Evolutionary conservation across 2,113 vertebrate species (phyloP), one percentile per base, ranked within the genome.

Genomic region (Himantopus leucocephalus): DNA sequence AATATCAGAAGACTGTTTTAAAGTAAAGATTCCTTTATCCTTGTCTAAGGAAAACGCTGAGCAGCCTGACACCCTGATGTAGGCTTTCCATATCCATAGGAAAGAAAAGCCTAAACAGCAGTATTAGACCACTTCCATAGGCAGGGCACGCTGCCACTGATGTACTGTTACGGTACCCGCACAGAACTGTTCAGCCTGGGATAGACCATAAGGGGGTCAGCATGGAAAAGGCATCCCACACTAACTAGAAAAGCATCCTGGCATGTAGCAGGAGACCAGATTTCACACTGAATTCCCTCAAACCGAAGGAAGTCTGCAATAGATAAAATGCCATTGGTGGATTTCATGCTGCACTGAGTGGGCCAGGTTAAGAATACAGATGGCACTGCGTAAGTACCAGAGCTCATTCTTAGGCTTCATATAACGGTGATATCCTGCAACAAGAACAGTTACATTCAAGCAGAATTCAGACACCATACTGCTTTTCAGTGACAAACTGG

Each of bases 351-450:
- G 15, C 24, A 32, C 2, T 39, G 9, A 56, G 11, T 22, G 34
- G 29, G 68, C 14, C 24, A 37, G 21, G 45, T 24, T 59, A 83
- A 50, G n/a, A 82, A 55, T 12, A 35, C 0, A 71, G 10, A 15
- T 4, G 2, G 37, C 30, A 16, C 13, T 56, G 32, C 2, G 0
- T 9, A 45, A 75, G 6, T 34, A 58, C 7, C 5, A 23, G 68
- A 62, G 56, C 5, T 82, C 41, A 26, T 29, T 63, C 30, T 30
- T 35, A 50, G 8, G 34, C 29, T 84, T 75, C 43, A 60, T 12
- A 8, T 5, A 87, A n/a, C 1, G 10, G 9, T 14, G 32, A n/a
- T 52, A 34, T 2, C 8, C 43, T 39, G 17, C n/a, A 68, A 32
- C 17, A 64, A 45, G 22, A 91, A 84, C 0, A 0, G 48, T 60